Conservation (phyloP, 1,140 invertebrate species). For the Drosophila sechellia region DNA sequence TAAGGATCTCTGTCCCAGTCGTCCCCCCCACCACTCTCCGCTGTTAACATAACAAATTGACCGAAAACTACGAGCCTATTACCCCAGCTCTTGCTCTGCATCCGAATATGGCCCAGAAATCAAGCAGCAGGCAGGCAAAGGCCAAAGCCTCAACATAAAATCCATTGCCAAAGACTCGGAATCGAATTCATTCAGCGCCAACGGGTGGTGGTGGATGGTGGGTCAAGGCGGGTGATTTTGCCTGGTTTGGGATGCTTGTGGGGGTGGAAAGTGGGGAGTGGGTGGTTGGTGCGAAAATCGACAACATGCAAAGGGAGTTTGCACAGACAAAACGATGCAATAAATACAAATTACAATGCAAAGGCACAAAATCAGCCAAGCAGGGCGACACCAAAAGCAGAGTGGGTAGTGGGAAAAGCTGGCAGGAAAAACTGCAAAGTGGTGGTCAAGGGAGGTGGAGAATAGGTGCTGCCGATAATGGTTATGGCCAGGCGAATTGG, state of each 20-base stretch:
- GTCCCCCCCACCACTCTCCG: background rate
- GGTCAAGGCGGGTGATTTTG: constrained; percentile 7
- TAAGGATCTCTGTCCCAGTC: constrained; percentile 12
- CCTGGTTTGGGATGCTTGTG: background rate
- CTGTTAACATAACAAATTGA: constrained; percentile 75
- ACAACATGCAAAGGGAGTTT: constrained; percentile 81
- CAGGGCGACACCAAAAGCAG: constrained; percentile 37
- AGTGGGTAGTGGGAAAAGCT: constrained; percentile 11
- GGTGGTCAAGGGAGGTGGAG: constrained; percentile 7
- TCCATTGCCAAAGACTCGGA: constrained; percentile 60
- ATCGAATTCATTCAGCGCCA: constrained; percentile 41
- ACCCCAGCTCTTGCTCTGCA: constrained; percentile 55
- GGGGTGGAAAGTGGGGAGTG: background rate
- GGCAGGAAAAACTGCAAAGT: constrained; percentile 26
- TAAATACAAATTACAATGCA: constrained; percentile 82
- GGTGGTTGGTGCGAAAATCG: constrained; percentile 46
- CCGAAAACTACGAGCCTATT: constrained; percentile 82
- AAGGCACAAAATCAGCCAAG: constrained; percentile 63
- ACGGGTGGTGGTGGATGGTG: constrained; percentile 3
- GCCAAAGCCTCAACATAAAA: constrained; percentile 69
- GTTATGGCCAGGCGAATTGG: constrained; percentile 60
- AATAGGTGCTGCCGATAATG: constrained; percentile 80
- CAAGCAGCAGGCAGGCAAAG: constrained; percentile 60
- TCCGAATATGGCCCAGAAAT: constrained; percentile 64
- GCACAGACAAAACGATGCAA: constrained; percentile 83